Evolutionary conservation across 1,140 invertebrate genomes (phyloP).

Genomic region (Papilio helenus): DNA sequence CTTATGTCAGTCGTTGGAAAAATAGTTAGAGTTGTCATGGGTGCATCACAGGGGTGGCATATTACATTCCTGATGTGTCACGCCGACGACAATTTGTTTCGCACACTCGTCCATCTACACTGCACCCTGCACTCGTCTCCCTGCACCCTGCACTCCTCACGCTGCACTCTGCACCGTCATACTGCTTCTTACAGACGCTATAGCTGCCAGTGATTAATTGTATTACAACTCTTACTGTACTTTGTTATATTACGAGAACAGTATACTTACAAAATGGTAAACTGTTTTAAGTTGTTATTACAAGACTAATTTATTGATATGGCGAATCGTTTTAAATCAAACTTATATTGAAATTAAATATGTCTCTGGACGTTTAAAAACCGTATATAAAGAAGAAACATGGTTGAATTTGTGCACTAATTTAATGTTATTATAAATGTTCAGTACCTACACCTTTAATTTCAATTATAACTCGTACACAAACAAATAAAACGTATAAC

Average conservation of each 20-base stretch:
- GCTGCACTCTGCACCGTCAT: constrained; percentile 11
- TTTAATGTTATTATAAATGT: background rate
- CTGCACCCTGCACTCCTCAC: too few species aligned
- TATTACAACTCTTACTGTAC: background rate
- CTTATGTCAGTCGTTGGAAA: background rate
- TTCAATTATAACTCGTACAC: background rate
- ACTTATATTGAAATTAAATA: too few species aligned
- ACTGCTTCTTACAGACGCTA: constrained; percentile 19
- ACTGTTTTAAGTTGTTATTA: too few species aligned
- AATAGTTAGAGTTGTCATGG: background rate
- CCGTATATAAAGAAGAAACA: background rate
- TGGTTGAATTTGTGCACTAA: background rate
- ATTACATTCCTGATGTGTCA: constrained; percentile 43
- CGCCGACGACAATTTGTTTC: constrained; percentile 39
- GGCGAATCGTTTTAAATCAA: too few species aligned
- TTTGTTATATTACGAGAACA: background rate
- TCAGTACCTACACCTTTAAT: background rate
- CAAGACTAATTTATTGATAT: too few species aligned
- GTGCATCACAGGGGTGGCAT: background rate
- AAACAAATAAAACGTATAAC: background rate
- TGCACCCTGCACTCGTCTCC: background rate
- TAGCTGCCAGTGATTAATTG: constrained; percentile 30
- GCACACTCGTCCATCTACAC: constrained; percentile 40
- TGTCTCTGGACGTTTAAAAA: too few species aligned
- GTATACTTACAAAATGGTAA: too few species aligned